Evolutionary conservation across 2,113 vertebrate genomes (phyloP).

Genomic region (Hippocampus zosterae): DNA sequence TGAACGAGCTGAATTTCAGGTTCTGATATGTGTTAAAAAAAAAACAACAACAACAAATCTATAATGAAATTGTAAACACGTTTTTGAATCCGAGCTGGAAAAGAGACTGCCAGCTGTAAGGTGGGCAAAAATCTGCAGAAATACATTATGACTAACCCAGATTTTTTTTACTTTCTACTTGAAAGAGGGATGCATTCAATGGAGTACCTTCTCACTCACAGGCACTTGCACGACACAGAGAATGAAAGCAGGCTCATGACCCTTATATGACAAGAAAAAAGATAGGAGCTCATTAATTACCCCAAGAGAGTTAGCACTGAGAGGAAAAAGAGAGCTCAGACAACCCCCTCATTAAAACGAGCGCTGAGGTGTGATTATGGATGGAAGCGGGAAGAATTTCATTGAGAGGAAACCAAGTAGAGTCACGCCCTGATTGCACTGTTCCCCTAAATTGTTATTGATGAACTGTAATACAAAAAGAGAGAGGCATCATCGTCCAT

Average conservation of each 20-base stretch:
- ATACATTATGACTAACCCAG: constrained; percentile 8
- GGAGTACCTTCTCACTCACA: constrained; percentile 30
- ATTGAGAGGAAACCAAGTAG: constrained; percentile 26
- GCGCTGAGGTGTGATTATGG: constrained; percentile 52
- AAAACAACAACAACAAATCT: too few relatives aligned
- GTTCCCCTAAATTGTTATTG: neutral
- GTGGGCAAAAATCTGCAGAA: constrained; percentile 19
- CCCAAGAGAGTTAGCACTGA: constrained; percentile 42
- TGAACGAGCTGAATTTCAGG: neutral
- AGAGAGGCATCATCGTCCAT: neutral
- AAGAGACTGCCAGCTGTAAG: neutral
- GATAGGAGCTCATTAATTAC: constrained; percentile 65
- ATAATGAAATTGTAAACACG: neutral
- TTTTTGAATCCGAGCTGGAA: neutral
- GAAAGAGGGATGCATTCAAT: constrained; percentile 18
- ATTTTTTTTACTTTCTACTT: constrained; percentile 1
- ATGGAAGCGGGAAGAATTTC: constrained; percentile 31
- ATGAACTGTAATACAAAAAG: neutral
- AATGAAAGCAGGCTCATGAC: constrained; percentile 29
- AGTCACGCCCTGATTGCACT: constrained; percentile 4
- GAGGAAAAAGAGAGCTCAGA: constrained; percentile 45
- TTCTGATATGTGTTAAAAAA: neutral
- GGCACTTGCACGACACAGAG: neutral
- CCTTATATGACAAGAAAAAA: constrained; percentile 43
- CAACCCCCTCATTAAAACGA: constrained; percentile 61